A percentile compares a stretch with the other conserved stretches of the same genome.
These are phyloP conservation scores for Stegodyphus mimosarum DNA, from an alignment of 1,140 invertebrate species.

Conservation along the genomic window DNA sequence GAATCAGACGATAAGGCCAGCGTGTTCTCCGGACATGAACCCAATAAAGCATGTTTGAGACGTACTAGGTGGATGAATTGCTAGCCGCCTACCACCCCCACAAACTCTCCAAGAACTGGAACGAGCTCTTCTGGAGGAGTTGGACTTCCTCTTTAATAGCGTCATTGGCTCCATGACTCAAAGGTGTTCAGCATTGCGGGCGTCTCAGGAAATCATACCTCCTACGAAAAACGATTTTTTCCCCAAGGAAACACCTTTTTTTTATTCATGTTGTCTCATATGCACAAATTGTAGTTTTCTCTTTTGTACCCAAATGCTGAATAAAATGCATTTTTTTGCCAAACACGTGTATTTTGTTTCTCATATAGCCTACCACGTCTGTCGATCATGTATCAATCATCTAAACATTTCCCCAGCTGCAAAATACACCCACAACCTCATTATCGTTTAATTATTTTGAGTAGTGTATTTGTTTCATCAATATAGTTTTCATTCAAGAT, in stretches of 20 bases:
- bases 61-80: conserved; percentile 18
- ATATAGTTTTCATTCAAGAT: no score
- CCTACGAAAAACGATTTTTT: neutral
- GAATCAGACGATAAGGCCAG: conserved; percentile 65
- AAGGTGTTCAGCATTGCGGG: neutral
- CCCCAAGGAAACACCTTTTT: neutral
- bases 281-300: neutral
- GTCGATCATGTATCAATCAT: neutral
- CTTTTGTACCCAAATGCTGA: neutral
- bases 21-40: conserved; percentile 67
- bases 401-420: neutral
- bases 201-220: neutral
- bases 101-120: neutral
- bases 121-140: conserved; percentile 4
- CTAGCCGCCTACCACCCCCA: conserved; percentile 4
- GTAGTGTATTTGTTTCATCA: neutral
- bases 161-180: neutral
- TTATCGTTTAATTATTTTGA: neutral
- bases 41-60: conserved; percentile 68
- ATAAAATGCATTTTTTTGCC: conserved; percentile 1
- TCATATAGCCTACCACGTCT: neutral
- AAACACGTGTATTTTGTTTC: neutral
- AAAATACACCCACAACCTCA: neutral
- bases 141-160: neutral
- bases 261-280: neutral